Percentiles rank a stretch among this genome's conserved stretches.
These are phyloP conservation scores for Scaptomyza montana DNA, from an alignment of 1,140 invertebrate genomes.

Conservation along the genomic window DNA sequence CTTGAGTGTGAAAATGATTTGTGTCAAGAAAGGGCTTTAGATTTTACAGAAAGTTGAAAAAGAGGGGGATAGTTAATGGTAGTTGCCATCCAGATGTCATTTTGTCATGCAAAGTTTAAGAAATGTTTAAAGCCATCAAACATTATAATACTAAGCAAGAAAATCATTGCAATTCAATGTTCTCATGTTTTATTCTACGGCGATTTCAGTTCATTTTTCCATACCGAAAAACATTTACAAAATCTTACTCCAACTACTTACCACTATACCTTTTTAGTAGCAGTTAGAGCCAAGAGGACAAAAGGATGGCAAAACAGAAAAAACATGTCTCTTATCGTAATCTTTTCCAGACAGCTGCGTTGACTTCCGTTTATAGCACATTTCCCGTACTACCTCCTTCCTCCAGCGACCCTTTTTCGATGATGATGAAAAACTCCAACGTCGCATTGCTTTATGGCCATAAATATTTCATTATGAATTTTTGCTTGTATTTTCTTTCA, in stretches of 20 bases:
- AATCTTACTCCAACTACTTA: slow-evolving; percentile 56
- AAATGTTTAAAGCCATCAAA: slow-evolving; percentile 3
- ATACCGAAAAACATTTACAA: too few species aligned
- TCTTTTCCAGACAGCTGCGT: slow-evolving; percentile 77
- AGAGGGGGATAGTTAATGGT: too few species aligned
- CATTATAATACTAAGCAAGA: neutral
- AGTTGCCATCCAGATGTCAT: too few species aligned
- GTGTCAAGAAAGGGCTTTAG: neutral
- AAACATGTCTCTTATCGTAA: slow-evolving; percentile 72
- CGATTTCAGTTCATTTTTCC: neutral
- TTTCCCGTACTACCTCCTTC: slow-evolving; percentile 25
- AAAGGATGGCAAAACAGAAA: slow-evolving; percentile 6
- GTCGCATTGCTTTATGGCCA: slow-evolving; percentile 79
- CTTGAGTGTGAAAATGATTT: neutral
- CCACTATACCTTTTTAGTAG: slow-evolving; percentile 18
- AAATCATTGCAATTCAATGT: slow-evolving; percentile 17
- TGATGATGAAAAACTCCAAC: slow-evolving; percentile 47
- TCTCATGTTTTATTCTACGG: slow-evolving; percentile 40
- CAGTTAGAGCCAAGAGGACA: slow-evolving; percentile 34
- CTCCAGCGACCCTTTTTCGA: slow-evolving; percentile 60
- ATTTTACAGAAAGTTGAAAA: neutral
- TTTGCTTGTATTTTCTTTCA: slow-evolving; percentile 23
- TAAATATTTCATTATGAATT: slow-evolving; percentile 83
- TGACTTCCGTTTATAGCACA: slow-evolving; percentile 65
- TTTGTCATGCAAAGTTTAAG: neutral